Evolutionary conservation across 2,113 vertebrate species (phyloP), one percentile per base, ranked within the genome.

Genomic region (Engystomops pustulosus): DNA sequence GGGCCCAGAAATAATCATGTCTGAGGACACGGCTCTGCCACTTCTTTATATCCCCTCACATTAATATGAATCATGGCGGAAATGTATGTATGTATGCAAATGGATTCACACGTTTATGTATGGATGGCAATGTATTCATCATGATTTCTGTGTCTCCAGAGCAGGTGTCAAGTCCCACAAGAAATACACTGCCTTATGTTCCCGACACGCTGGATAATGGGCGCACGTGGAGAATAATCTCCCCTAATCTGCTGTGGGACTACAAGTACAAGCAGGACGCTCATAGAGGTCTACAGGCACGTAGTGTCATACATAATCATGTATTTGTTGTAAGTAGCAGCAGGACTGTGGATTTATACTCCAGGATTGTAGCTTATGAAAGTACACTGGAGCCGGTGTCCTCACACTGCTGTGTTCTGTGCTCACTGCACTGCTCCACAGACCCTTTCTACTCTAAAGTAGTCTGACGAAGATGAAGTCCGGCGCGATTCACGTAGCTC

Each of bases 1-100:
- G 62, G 62, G 36, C 30, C 32, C 30, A 17, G 62, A 34, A 36
- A 67, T 34, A 18, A 51, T 51, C 7, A 27, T 5, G 25, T 72
- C 25, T 72, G 30, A 51, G 55, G 14, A 7, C 47, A 4, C 45
- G 15, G 18, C 47, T 55, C 30, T 12, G 47, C 72, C 36, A 11
- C 36, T 32, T 53, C 18, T 76, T 32, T 49, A 74, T 74, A n/a
- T 74, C 30, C 44, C 25, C 3, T 20, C 44, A 20, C 27, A 49
- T 18, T 30, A 49, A 74, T 74, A 74, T 49, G 36, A 49, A 74
- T 74, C 71, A 49, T 38, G 45, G 71, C 30, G 71, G 44, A 76
- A 76, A 53, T 76, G 23, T 76, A 76, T 76, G 72, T 76, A 76
- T 76, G 23, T 30, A 76, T 76, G 72, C 47, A 53, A 76, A 76